phyloP scores from a whole-genome alignment of 30 jellyfish, hydroid and myxozoan genomes.

The Pelagia noctiluca region DNA sequence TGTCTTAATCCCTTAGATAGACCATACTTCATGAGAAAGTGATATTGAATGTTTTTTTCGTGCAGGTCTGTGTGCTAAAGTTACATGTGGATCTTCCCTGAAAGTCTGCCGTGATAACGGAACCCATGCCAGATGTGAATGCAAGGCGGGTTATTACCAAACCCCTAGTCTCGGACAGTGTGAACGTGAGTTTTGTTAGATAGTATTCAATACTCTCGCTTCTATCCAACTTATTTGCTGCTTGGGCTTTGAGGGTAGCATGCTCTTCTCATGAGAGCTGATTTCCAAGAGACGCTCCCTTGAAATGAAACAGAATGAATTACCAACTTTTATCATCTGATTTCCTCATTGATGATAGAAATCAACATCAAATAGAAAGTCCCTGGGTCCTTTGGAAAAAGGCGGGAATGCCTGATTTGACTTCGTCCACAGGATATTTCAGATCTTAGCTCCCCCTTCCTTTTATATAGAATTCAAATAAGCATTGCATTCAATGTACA shows the following conservation, averaged over 20 bases:
- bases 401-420: no score
- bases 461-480: no score
- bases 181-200: neutral
- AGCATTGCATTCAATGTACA: no score
- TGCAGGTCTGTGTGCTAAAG: neutral
- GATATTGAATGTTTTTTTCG: no score
- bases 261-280: neutral
- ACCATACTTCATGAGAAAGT: neutral
- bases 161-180: neutral
- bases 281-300: no score
- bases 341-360: neutral
- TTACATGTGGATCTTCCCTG: neutral
- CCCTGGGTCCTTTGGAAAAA: no score
- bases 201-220: no score
- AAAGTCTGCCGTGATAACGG: neutral
- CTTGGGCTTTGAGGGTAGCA: neutral
- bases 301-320: neutral
- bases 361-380: no score
- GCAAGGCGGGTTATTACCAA: neutral
- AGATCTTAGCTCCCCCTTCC: no score
- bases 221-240: neutral
- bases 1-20: no score
- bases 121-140: neutral
- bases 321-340: neutral
- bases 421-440: no score